Evolutionary conservation across 2,888 invertebrate genomes (phyloP), one percentile per base, ranked within the genome.

Genomic region (Odontomyia ornata): DNA sequence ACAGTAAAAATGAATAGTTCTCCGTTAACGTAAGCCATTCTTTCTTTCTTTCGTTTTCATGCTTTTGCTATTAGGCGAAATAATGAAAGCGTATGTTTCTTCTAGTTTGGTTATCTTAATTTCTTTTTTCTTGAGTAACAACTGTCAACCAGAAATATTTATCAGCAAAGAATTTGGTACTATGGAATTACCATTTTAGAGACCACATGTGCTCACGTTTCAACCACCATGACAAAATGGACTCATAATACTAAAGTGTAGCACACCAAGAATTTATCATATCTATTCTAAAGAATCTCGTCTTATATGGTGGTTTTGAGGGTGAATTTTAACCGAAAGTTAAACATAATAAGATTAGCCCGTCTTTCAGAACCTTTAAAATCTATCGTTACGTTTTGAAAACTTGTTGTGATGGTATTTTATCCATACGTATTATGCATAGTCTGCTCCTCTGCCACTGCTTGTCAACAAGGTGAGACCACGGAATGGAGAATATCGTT

Each of bases 321-420:
- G 65, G 36, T 65, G 36, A 21, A 36, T 65, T 36, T 56, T 72
- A 72, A 72, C 23, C 52, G n/a, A 72, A 72, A 72, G 52, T 72
- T 72, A 72, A 72, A 69, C 47, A 69, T 46, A 69, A 72, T 52
- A 72, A 72, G 71, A 72, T 72, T 52, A 72, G 56, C 64, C 7
- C 56, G 52, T 72, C 71, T 52, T 52, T 28, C 28, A 18, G 56
- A 28, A 69, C 69, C 69, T 47, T 46, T 46, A 69, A 69, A 69
- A 28, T 72, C 71, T 52, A 52, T 52, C 52, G 52, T 72, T 52
- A 69, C n/a, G 56, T 65, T 65, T 65, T 7, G 65, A 9, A 30
- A 65, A 65, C 30, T 18, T 36, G 65, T 65, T 36, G 36, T 65
- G 36, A 36, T 65, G 65, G 36, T 18, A 36, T 65, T 30, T 65